phyloP scores from a whole-genome alignment of 2,888 invertebrate genomes.

The Apamea epomidion region DNA sequence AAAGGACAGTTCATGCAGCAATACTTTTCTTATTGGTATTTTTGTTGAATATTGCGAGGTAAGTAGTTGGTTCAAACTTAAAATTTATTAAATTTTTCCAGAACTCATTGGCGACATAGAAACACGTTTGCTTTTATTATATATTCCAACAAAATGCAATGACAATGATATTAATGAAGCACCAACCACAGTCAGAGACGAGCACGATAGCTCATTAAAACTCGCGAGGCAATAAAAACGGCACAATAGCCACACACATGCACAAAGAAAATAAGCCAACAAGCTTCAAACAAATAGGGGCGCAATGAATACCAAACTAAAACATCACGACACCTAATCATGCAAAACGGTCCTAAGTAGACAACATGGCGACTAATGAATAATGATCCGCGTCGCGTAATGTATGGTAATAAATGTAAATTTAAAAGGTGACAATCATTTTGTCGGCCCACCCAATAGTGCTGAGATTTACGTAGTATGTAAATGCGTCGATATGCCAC shows the following conservation, averaged over 20 bases:
- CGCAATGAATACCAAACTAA: conserved; percentile 78
- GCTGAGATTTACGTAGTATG: conserved; percentile 81
- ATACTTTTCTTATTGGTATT: conserved; percentile 83
- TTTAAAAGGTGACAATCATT: conserved; percentile 89
- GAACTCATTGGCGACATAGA: background rate
- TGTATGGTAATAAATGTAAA: conserved; percentile 87
- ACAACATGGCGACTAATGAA: conserved; percentile 76
- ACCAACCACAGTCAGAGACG: conserved; percentile 40
- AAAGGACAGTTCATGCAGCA: conserved; percentile 78
- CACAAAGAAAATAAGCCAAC: conserved; percentile 69
- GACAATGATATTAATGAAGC: conserved; percentile 50
- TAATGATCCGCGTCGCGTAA: conserved; percentile 68
- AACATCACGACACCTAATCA: conserved; percentile 82
- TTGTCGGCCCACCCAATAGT: conserved; percentile 86
- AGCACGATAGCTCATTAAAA: conserved; percentile 59
- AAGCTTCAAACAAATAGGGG: conserved; percentile 75
- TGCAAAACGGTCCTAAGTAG: conserved; percentile 82
- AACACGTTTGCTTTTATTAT: conserved; percentile 5
- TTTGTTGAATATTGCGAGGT: conserved; percentile 85
- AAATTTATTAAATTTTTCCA: conserved; percentile 24
- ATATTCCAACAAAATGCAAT: conserved; percentile 24
- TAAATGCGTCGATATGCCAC: conserved; percentile 85
- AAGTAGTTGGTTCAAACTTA: conserved; percentile 69
- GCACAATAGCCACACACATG: conserved; percentile 62
- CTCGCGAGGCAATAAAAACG: conserved; percentile 54